phyloP scores from a whole-genome alignment of 2,113 vertebrate species.

The Lethenteron camtschaticum region DNA sequence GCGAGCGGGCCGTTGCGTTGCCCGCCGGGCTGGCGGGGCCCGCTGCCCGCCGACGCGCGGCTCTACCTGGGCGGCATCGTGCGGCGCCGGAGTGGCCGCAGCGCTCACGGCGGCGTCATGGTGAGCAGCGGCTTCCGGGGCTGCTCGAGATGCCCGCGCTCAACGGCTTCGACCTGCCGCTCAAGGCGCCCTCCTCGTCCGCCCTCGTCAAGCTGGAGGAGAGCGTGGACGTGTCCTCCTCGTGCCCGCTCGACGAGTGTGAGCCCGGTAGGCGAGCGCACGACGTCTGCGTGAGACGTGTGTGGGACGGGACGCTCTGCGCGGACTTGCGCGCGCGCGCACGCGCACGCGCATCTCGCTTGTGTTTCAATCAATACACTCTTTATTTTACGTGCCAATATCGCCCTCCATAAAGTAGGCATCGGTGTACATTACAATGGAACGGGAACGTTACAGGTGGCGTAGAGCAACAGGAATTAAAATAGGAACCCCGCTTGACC shows the following conservation, averaged over 20 bases:
- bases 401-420: no score
- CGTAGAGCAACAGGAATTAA: no score
- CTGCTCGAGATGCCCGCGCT: conserved; percentile 61
- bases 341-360: no score
- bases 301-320: no score
- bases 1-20: conserved; percentile 57
- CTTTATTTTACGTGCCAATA: no score
- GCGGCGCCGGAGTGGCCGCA: conserved; percentile 33
- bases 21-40: conserved; percentile 69
- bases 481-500: no score
- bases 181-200: conserved; percentile 35
- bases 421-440: no score
- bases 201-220: conserved; percentile 53
- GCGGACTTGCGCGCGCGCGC: no score
- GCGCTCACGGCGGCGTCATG: conserved; percentile 17
- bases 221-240: conserved; percentile 49
- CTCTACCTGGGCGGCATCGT: conserved; percentile 72
- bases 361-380: no score
- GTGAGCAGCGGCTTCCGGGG: conserved; percentile 58
- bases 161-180: conserved; percentile 66
- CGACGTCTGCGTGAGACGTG: no score
- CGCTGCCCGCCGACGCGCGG: conserved; percentile 64
- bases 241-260: conserved; percentile 29
- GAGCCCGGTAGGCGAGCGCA: neutral
- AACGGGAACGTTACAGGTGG: no score